Base-by-base conservation (phyloP, 2,888 invertebrate genomes). In the Caenorhabditis macrosperma region DNA sequence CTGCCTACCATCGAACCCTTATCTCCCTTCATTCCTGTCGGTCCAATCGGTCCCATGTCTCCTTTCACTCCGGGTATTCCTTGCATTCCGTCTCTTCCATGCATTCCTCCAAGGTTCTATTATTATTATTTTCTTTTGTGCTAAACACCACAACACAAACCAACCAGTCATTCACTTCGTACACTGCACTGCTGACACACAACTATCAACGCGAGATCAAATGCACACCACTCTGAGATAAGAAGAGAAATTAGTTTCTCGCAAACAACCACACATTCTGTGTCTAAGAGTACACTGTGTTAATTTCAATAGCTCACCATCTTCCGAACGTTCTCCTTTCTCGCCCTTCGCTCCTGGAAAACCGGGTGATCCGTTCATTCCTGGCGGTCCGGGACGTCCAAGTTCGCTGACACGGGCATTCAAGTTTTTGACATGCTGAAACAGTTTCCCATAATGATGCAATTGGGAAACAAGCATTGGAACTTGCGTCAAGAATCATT, bases 1-100 rank as follows among this genome's bases (percentile, higher is more conserved):
- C 22, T 28, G 48, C 28, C n/a, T 64, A 84, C 85, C 64, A 78
- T 85, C 15, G 84, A 77, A 38, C 86, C 86, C 64, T 86, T 86
- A 64, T 87, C 87, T 52, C 87, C 87, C 41, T 87, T 87, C 82
- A 85, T 82, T 30, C 87, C 87, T n/a, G 82, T 82, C 3, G 87
- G 86, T 38, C 87, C 87, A 26, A 85, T 68, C 20, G 84, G 85
- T 59, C 87, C 87, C 63, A 86, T 78, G 48, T 83, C 83, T 67
- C 86, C 86, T 63, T 86, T 86, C 17, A 85, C 81, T 50, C 86
- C 86, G 7, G 86, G 86, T 17, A 86, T 85, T 44, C 86, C 86
- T 63, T 82, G 83, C 83, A 86, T 85, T 15, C 86, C 86, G 24
- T 84, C 83, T 60, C 81, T 79, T 48, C 86, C 86, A 41, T 57